These are phyloP conservation scores for Ormia ochracea DNA, from an alignment of 2,888 invertebrate genomes.

Conservation along the genomic window DNA sequence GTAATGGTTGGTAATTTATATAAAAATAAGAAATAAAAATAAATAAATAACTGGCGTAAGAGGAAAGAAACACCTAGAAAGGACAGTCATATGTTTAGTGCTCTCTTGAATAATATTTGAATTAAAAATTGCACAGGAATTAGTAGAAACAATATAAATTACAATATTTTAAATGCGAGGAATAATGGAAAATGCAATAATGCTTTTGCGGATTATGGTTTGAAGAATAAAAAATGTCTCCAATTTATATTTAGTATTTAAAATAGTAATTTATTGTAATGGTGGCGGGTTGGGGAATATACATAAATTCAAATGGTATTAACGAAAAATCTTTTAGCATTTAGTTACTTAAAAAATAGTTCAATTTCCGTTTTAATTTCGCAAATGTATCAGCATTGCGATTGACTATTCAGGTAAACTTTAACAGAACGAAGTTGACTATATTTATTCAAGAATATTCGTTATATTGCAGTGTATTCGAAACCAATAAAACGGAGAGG, in stretches of 20 bases:
- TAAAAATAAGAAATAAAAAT: constrained; percentile 2
- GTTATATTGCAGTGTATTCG: too few relatives aligned
- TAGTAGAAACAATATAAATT: constrained; percentile 31
- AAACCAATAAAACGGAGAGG: too few relatives aligned
- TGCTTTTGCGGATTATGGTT: constrained; percentile 5
- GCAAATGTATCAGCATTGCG: not conserved
- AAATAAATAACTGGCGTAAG: not conserved
- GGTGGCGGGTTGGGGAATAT: not conserved
- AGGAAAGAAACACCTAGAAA: constrained; percentile 9
- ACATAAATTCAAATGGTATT: not conserved
- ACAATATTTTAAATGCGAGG: constrained; percentile 20
- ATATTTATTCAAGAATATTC: too few relatives aligned
- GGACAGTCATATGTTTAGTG: constrained; percentile 53
- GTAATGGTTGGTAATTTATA: constrained; percentile 54
- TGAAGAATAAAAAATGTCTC: not conserved
- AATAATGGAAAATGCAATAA: not conserved
- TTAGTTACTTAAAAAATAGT: constrained; percentile 7
- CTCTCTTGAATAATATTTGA: not conserved
- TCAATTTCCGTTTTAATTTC: constrained; percentile 31
- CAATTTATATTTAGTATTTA: not conserved
- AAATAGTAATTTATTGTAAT: not conserved
- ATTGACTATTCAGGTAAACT: not conserved
- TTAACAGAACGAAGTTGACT: not conserved
- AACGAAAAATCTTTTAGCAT: not conserved
- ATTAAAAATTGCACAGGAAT: constrained; percentile 40